phyloP scores from a whole-genome alignment of 2,113 vertebrate genomes.

The Clupea harengus region DNA sequence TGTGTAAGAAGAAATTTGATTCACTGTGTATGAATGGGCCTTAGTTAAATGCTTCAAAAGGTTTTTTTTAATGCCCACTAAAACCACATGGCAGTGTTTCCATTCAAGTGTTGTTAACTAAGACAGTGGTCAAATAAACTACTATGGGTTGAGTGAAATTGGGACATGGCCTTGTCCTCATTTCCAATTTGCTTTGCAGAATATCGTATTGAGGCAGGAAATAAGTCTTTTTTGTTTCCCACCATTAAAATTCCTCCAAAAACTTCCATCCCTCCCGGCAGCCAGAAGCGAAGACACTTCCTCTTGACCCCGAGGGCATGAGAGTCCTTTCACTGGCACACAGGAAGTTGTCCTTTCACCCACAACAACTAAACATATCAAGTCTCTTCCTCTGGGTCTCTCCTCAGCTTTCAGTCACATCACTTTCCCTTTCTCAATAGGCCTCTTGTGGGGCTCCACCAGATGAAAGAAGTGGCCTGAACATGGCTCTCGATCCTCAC shows the following conservation, averaged over 20 bases:
- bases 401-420: slow-evolving; percentile 12
- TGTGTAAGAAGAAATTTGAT: not conserved
- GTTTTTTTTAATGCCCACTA: not conserved
- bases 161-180: not conserved
- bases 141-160: not conserved
- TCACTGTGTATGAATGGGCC: not conserved
- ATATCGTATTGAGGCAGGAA: slow-evolving; percentile 51
- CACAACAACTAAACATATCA: slow-evolving; percentile 16
- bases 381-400: slow-evolving; percentile 12
- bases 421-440: slow-evolving; percentile 20
- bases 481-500: not conserved
- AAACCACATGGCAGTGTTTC: not conserved
- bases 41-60: not conserved
- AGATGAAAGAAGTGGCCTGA: not conserved
- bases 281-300: slow-evolving; percentile 16
- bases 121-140: not conserved
- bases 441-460: slow-evolving; percentile 18
- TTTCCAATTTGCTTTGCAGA: slow-evolving; percentile 36
- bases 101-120: not conserved
- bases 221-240: slow-evolving; percentile 61
- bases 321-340: slow-evolving; percentile 26
- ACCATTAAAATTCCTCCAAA: slow-evolving; percentile 42
- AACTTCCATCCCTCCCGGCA: slow-evolving; percentile 46
- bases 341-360: slow-evolving; percentile 23
- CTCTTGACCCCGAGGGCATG: slow-evolving; percentile 40